Evolutionary conservation across 2,888 invertebrate species (phyloP).

Genomic region (Drosophila borborema): DNA sequence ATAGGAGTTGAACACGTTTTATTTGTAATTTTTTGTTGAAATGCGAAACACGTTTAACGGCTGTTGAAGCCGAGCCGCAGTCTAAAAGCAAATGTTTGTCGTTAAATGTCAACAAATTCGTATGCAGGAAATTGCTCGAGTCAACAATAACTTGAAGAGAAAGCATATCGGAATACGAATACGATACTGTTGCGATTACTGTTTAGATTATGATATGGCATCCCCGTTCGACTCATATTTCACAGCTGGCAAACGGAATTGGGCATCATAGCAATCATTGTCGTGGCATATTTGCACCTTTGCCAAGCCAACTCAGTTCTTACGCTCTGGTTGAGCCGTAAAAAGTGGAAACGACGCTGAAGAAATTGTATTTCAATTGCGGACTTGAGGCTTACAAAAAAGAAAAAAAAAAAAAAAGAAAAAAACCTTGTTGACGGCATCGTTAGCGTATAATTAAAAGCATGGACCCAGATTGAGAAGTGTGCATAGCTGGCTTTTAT

Average conservation of each 20-base stretch:
- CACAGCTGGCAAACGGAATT: slow-evolving; percentile 11
- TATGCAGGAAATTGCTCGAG: slow-evolving; percentile 26
- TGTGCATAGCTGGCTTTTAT: slow-evolving; percentile 18
- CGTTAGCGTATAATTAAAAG: slow-evolving; percentile 61
- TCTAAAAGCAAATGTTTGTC: slow-evolving; percentile 55
- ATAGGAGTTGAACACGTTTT: slow-evolving; percentile 19
- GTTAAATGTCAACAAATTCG: slow-evolving; percentile 59
- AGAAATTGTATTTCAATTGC: slow-evolving; percentile 39
- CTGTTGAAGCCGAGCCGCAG: slow-evolving; percentile 29
- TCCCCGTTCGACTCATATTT: slow-evolving; percentile 25
- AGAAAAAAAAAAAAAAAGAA: neutral
- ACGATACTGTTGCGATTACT: slow-evolving; percentile 30
- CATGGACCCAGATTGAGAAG: slow-evolving; percentile 45
- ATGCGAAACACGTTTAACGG: slow-evolving; percentile 56
- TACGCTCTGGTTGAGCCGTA: slow-evolving; percentile 38
- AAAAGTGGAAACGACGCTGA: slow-evolving; percentile 12
- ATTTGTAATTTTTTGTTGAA: slow-evolving; percentile 5
- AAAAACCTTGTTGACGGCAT: slow-evolving; percentile 36
- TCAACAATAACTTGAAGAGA: neutral
- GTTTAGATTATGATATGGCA: slow-evolving; percentile 38
- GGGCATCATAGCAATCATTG: neutral
- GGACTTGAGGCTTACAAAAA: slow-evolving; percentile 22
- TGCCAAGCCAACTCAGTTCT: slow-evolving; percentile 22
- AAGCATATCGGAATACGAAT: slow-evolving; percentile 6
- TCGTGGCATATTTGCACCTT: slow-evolving; percentile 16